These are phyloP conservation scores for Deroplatys truncata DNA, from an alignment of 2,888 invertebrate species.

Conservation along the genomic window DNA sequence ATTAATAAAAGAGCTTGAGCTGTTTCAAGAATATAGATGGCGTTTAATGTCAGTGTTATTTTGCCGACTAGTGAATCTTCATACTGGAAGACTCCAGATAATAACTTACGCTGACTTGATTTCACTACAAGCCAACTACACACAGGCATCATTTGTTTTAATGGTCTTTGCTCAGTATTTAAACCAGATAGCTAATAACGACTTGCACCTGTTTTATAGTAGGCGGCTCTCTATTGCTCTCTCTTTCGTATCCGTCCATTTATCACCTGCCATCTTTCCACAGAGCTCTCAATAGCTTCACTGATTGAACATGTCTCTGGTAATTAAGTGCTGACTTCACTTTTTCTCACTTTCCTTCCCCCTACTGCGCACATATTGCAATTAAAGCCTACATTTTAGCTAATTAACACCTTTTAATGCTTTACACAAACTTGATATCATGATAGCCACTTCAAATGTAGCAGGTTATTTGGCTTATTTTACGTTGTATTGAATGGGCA, in stretches of 20 bases:
- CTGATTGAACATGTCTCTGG: background rate
- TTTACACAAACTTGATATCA: background rate
- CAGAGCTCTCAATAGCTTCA: background rate
- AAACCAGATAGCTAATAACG: background rate
- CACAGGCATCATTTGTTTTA: too few relatives aligned
- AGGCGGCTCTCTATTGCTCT: background rate
- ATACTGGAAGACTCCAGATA: too few relatives aligned
- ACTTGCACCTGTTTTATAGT: background rate
- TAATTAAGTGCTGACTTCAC: background rate
- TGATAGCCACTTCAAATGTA: too few relatives aligned
- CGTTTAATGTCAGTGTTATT: too few relatives aligned
- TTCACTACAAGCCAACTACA: too few relatives aligned
- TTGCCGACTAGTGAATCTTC: too few relatives aligned
- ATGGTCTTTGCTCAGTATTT: background rate
- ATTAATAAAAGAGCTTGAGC: too few relatives aligned
- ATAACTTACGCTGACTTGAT: too few relatives aligned
- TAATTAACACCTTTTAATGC: background rate
- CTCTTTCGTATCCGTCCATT: background rate
- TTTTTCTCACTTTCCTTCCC: background rate
- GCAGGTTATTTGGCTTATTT: too few relatives aligned
- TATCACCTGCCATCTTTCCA: background rate
- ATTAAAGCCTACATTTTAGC: background rate
- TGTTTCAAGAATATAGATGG: too few relatives aligned
- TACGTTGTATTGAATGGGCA: too few relatives aligned
- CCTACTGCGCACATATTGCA: background rate